These are phyloP conservation scores for Mustela lutreola DNA, from an alignment of 2,113 vertebrate genomes.

Conservation along the genomic window DNA sequence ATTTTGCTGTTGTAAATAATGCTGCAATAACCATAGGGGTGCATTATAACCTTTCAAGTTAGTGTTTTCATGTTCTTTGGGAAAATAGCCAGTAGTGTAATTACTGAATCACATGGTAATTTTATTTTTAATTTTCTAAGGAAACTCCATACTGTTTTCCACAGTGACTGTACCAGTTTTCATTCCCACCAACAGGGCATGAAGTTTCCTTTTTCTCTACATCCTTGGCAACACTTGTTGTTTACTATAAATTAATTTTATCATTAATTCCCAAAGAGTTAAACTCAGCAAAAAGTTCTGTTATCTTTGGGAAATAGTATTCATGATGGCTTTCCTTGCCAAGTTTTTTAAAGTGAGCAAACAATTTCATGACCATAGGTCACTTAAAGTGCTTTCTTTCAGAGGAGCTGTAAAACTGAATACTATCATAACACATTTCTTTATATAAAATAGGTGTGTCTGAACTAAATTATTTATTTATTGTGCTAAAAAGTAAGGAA, in stretches of 20 bases:
- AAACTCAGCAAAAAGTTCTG: background rate
- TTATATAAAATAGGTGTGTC: constrained; percentile 14
- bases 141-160: background rate
- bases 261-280: background rate
- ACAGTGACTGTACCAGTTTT: background rate
- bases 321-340: background rate
- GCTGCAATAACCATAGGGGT: background rate
- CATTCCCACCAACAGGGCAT: background rate
- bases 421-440: background rate
- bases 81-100: background rate
- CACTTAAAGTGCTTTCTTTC: background rate
- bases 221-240: background rate
- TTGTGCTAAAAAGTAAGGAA: background rate
- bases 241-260: background rate
- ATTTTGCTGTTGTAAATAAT: background rate
- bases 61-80: background rate
- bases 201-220: background rate
- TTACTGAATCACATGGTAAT: background rate
- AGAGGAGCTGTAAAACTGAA: background rate
- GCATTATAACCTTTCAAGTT: background rate
- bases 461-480: background rate
- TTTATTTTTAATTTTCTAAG: background rate
- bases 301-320: background rate
- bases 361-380: background rate
- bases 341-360: background rate